Evolutionary conservation across 2,888 invertebrate genomes (phyloP), one percentile per base, ranked within the genome.

Genomic region (Psococerastis gibbosa): DNA sequence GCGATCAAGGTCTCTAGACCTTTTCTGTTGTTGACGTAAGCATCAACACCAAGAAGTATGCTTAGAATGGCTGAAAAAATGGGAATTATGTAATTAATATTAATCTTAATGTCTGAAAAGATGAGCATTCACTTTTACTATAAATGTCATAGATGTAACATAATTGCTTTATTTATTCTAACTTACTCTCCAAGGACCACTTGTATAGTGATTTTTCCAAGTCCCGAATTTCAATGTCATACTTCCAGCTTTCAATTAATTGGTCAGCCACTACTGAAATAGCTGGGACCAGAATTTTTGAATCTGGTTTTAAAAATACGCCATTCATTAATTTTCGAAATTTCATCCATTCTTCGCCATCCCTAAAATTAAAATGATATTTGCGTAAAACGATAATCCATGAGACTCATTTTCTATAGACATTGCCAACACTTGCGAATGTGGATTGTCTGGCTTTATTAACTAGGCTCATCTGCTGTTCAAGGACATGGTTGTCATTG

Each of bases 331-430:
- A 67, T 52, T 73, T 70, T 32, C 89, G 68, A 55, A 75, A 73
- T 41, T 67, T 60, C 46, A 74, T 60, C 89, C 89, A 89, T 58
- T 87, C 82, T 45, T 75, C 71, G 1, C 81, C 87, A 52, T 87
- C 68, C 71, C 71, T 72, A 52, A 31, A 51, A 50, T 44, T 47
- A 33, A 35, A 48, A 43, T 9, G 16, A n/a, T n/a, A n/a, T n/a
- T n/a, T n/a, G n/a, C n/a, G n/a, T n/a, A n/a, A n/a, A n/a, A n/a
- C n/a, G n/a, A n/a, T n/a, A n/a, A n/a, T n/a, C n/a, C n/a, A n/a
- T n/a, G n/a, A n/a, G n/a, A n/a, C n/a, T n/a, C n/a, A n/a, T n/a
- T n/a, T n/a, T n/a, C n/a, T n/a, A n/a, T n/a, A n/a, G n/a, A n/a
- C n/a, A n/a, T n/a, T n/a, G n/a, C n/a, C n/a, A n/a, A n/a, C n/a